phyloP scores from a whole-genome alignment of 2,888 invertebrate species.

The Gibbula magus region DNA sequence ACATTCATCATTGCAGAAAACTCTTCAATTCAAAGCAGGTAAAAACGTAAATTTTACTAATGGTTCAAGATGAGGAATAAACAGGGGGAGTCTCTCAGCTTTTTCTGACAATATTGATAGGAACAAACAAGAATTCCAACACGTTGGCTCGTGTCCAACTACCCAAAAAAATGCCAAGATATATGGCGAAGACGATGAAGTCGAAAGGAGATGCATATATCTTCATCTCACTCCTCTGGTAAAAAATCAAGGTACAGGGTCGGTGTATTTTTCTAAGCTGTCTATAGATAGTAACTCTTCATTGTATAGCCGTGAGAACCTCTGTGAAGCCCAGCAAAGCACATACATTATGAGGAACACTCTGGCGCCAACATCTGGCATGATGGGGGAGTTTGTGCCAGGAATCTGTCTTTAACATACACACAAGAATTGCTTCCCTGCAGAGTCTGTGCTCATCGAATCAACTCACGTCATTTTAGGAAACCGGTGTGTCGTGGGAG shows the following conservation, averaged over 20 bases:
- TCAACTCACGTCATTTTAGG: constrained; percentile 5
- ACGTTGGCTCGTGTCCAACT: neutral
- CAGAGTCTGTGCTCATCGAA: neutral
- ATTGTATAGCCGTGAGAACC: constrained; percentile 39
- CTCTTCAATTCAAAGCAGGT: too few species aligned
- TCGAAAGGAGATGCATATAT: constrained; percentile 1
- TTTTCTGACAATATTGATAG: constrained; percentile 13
- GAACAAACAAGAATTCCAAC: neutral
- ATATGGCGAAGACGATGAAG: neutral
- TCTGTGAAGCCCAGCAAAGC: constrained; percentile 1
- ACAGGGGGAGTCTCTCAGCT: neutral
- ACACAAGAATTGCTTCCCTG: neutral
- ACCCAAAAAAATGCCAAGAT: constrained; percentile 8
- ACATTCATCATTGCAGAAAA: too few species aligned
- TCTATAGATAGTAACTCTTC: constrained; percentile 27
- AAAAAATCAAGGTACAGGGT: neutral
- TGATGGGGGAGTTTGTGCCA: neutral
- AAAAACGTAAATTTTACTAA: neutral
- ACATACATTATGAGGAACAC: neutral
- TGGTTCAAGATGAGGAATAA: constrained; percentile 1
- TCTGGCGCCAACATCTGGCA: constrained; percentile 9
- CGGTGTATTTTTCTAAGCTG: constrained; percentile 9
- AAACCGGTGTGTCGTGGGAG: neutral
- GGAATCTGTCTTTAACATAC: constrained; percentile 16
- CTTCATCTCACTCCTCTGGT: neutral